phyloP scores from a whole-genome alignment of 2,797 vertebrate species.

The Mallotus villosus region DNA sequence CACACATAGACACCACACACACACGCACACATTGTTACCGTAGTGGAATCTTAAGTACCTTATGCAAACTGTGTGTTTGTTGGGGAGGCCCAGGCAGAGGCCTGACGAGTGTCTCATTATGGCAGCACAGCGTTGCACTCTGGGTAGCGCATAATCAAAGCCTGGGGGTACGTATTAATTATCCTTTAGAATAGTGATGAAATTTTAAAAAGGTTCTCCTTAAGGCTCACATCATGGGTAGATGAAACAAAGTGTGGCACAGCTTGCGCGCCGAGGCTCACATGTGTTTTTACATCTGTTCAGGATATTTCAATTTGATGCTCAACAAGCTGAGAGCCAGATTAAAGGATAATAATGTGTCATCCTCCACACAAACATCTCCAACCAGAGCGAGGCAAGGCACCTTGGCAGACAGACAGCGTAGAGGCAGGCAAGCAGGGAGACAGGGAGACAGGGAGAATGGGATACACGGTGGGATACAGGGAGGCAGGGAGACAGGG shows the following conservation, averaged over 20 bases:
- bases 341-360: conserved; percentile 91
- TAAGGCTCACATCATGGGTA: conserved; percentile 94
- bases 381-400: conserved; percentile 73
- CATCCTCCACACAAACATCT: conserved; percentile 79
- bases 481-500: background rate
- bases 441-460: background rate
- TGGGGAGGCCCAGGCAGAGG: conserved; percentile 83
- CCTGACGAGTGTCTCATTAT: conserved; percentile 97
- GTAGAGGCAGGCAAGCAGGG: conserved; percentile 29
- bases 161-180: conserved; percentile 99
- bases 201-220: conserved; percentile 99
- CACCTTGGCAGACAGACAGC: conserved; percentile 62
- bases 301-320: conserved; percentile 99
- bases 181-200: conserved; percentile 99
- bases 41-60: conserved; percentile 89
- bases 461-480: background rate
- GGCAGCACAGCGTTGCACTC: conserved; percentile 87
- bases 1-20: conserved; percentile 33
- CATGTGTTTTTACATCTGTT: conserved; percentile 99
- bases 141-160: conserved; percentile 98
- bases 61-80: conserved; percentile 88
- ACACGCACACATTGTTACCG: conserved; percentile 61
- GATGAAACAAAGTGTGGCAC: conserved; percentile 97
- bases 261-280: conserved; percentile 90
- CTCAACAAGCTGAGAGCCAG: conserved; percentile 88